Conservation (phyloP, 2,113 vertebrate species). For the Rhinogobius similis region DNA sequence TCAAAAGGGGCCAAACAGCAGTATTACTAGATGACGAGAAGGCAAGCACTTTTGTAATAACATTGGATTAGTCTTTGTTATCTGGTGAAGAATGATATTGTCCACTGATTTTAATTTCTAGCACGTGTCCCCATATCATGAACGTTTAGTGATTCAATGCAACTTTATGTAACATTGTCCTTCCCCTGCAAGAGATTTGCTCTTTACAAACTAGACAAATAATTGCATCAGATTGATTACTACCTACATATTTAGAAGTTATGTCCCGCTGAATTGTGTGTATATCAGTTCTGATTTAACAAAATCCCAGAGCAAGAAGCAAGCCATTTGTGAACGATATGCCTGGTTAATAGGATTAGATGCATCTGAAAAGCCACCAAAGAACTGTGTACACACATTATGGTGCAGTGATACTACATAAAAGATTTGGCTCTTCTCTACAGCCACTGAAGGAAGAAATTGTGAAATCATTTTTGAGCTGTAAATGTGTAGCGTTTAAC, state of each 20-base stretch:
- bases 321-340: slow-evolving; percentile 54
- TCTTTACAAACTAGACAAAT: slow-evolving; percentile 35
- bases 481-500: background rate
- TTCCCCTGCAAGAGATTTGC: slow-evolving; percentile 25
- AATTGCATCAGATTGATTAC: slow-evolving; percentile 23
- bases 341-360: slow-evolving; percentile 47
- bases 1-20: too few relatives aligned
- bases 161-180: slow-evolving; percentile 16
- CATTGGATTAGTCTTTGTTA: background rate
- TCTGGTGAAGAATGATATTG: background rate
- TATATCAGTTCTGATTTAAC: slow-evolving; percentile 24
- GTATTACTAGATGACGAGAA: too few relatives aligned
- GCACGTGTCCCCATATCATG: background rate
- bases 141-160: background rate
- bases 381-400: slow-evolving; percentile 6
- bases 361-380: slow-evolving; percentile 38
- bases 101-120: background rate
- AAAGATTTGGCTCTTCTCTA: background rate
- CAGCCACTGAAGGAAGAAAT: slow-evolving; percentile 9
- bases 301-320: slow-evolving; percentile 29
- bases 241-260: slow-evolving; percentile 36
- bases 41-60: background rate
- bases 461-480: slow-evolving; percentile 1
- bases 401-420: background rate
- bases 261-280: slow-evolving; percentile 9